Percentiles rank a stretch among this genome's conserved stretches.
Evolutionary conservation across 2,113 vertebrate species (phyloP).

Genomic region (Aramus guarauna): DNA sequence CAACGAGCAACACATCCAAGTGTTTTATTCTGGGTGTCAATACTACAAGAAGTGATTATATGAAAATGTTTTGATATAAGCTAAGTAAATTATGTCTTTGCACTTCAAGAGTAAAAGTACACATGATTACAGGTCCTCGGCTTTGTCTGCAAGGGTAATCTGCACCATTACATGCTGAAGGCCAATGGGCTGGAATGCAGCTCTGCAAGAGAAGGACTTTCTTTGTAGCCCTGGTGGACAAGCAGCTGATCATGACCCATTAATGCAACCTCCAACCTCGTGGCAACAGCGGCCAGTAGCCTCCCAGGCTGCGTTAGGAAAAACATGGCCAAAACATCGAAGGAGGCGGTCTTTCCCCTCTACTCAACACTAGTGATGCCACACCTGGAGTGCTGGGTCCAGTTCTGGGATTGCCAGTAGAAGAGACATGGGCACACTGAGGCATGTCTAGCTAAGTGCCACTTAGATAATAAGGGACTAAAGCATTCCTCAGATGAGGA

Average conservation of each 20-base stretch:
- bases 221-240: neutral
- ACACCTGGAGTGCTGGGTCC: neutral
- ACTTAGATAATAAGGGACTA: neutral
- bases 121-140: neutral
- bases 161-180: neutral
- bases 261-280: neutral
- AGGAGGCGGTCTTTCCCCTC: neutral
- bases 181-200: neutral
- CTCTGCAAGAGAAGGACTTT: neutral
- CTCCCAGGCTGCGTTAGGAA: neutral
- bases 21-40: neutral
- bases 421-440: neutral
- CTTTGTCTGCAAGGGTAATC: neutral
- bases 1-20: neutral
- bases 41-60: neutral
- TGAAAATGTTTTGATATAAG: neutral
- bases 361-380: neutral
- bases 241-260: neutral
- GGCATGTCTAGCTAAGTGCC: neutral
- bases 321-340: accelerated
- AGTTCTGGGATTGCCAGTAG: neutral
- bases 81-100: neutral
- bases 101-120: neutral
- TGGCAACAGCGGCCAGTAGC: neutral
- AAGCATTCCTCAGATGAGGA: neutral